Evolutionary conservation across 1,140 invertebrate genomes (phyloP).

Genomic region (Saccostrea glomerata): DNA sequence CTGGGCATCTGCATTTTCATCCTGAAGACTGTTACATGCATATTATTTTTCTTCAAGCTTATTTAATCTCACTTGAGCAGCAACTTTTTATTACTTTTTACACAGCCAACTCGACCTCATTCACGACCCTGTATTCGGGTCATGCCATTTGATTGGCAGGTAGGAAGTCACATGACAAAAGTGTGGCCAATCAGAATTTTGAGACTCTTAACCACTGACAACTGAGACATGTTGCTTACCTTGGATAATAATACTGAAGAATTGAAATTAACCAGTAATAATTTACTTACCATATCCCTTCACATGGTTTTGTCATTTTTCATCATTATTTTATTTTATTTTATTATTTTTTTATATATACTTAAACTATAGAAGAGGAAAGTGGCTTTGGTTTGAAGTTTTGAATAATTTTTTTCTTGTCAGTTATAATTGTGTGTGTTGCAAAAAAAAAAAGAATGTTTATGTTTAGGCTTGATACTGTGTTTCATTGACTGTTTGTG

Average conservation of each 20-base stretch:
- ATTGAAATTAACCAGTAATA: background rate
- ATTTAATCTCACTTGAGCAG: conserved; percentile 7
- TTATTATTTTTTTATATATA: background rate
- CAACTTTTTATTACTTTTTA: conserved; percentile 32
- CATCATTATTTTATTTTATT: too few relatives aligned
- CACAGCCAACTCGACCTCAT: conserved; percentile 14
- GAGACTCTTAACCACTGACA: background rate
- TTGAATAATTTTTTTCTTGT: background rate
- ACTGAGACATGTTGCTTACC: background rate
- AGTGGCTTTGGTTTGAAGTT: background rate
- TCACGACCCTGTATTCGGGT: conserved; percentile 35
- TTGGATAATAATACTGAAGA: background rate
- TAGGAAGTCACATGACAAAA: conserved; percentile 21
- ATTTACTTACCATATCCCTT: background rate
- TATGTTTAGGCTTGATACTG: background rate
- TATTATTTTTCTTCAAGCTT: background rate
- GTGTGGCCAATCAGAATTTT: conserved; percentile 12
- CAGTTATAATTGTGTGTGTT: background rate
- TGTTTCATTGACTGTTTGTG: background rate
- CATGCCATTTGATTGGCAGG: conserved; percentile 39
- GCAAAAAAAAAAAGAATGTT: background rate
- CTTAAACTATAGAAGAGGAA: background rate
- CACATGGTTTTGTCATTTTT: background rate
- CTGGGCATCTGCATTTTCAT: background rate
- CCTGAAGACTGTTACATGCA: background rate